A percentile compares a stretch with the other conserved stretches of the same genome.
phyloP scores from a whole-genome alignment of 1,140 invertebrate genomes.

The Halesus radiatus region DNA sequence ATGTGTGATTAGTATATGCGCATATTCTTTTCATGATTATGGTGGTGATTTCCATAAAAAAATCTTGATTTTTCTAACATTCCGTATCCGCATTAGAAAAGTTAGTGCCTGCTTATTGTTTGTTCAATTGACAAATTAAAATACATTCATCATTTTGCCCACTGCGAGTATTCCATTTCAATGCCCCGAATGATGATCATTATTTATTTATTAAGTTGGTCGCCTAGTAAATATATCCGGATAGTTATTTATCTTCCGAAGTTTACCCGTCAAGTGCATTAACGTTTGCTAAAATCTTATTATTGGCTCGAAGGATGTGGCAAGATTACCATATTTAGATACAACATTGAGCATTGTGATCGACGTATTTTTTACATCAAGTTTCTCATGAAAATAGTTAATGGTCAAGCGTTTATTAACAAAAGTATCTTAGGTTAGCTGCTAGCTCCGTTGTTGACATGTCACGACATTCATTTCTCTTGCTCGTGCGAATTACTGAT shows the following conservation, averaged over 20 bases:
- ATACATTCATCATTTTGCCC: not conserved
- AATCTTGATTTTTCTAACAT: slow-evolving; percentile 7
- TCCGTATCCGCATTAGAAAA: slow-evolving; percentile 31
- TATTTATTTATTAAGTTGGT: not conserved
- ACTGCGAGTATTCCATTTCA: no score
- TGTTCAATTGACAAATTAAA: slow-evolving; percentile 30
- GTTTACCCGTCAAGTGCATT: slow-evolving; percentile 17
- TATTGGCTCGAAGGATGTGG: slow-evolving; percentile 42
- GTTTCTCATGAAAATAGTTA: slow-evolving; percentile 27
- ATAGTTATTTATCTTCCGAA: slow-evolving; percentile 19
- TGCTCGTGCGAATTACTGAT: not conserved
- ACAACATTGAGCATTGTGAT: slow-evolving; percentile 36
- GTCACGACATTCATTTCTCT: slow-evolving; percentile 32
- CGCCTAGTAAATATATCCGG: not conserved
- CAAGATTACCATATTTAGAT: slow-evolving; percentile 51
- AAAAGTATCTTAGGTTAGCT: slow-evolving; percentile 25
- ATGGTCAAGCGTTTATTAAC: slow-evolving; percentile 34
- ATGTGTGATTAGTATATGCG: no score
- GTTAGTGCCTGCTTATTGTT: slow-evolving; percentile 25
- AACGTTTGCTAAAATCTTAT: slow-evolving; percentile 33
- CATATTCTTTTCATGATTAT: not conserved
- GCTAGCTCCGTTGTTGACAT: slow-evolving; percentile 35
- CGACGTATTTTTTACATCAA: slow-evolving; percentile 29
- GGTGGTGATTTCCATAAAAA: not conserved
- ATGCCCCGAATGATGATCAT: not conserved